A percentile compares a stretch with the other conserved stretches of the same genome.
Evolutionary conservation across 2,113 vertebrate genomes (phyloP).

Genomic region (Menura novaehollandiae): DNA sequence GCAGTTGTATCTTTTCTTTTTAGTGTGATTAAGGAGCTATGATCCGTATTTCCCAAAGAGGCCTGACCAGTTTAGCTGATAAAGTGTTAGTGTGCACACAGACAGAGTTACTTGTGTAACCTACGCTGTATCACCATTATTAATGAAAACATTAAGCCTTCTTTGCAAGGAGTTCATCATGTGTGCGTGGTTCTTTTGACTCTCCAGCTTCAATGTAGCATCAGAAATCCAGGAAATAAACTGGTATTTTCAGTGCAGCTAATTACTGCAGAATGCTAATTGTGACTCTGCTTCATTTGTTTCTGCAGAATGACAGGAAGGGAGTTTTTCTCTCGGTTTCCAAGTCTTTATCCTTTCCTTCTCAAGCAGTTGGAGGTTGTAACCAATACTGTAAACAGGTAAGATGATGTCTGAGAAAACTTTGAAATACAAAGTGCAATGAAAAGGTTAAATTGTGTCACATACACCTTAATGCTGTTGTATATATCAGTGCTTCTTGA

Average conservation of each 20-base stretch:
- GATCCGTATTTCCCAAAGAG: background rate
- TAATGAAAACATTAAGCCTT: background rate
- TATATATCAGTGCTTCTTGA: background rate
- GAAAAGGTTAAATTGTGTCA: background rate
- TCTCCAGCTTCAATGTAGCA: background rate
- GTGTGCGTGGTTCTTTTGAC: background rate
- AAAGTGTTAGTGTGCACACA: background rate
- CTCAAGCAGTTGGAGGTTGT: conserved; percentile 86
- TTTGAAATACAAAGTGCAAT: background rate
- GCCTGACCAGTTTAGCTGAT: background rate
- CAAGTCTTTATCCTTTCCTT: conserved; percentile 91
- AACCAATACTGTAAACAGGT: conserved; percentile 85
- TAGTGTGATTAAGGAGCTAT: background rate
- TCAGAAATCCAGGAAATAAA: background rate
- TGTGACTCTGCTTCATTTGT: background rate
- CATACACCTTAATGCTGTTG: background rate
- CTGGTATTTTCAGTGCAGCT: background rate
- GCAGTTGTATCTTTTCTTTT: background rate
- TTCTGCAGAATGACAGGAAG: conserved; percentile 90
- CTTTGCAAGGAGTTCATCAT: background rate
- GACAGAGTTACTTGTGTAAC: background rate
- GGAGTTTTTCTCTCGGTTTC: conserved; percentile 94
- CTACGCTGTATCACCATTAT: background rate
- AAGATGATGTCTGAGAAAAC: conserved; percentile 8
- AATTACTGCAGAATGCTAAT: background rate